Evolutionary conservation across 2,888 invertebrate species (phyloP), one percentile per base, ranked within the genome.

Genomic region (Epirrita christyi): DNA sequence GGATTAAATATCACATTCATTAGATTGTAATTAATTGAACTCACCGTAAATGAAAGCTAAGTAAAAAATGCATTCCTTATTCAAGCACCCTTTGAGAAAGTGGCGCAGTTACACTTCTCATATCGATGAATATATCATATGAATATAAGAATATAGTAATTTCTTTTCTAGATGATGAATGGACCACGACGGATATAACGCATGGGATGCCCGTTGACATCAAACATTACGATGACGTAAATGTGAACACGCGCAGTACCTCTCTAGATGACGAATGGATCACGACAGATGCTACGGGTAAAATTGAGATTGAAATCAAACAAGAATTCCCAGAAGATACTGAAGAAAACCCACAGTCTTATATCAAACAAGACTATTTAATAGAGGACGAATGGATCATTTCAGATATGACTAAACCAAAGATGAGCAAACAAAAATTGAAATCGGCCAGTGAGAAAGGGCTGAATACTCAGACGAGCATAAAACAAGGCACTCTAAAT

Each of bases 111-210:
- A n/a, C n/a, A n/a, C n/a, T 14, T 14, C 7, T 40, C 40, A 14
- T 9, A 14, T n/a, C n/a, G n/a, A n/a, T 8, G 40, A 14, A 40
- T 32, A 8, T 32, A 8, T 38, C n/a, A 3, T 27, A 43, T 43
- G 27, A 48, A 37, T 47, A 36, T 54, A 54, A 54, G 54, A 47
- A 47, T 14, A 51, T 32, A 29, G 36, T 6, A 37, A 51, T 57
- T 57, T 57, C 13, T 57, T 57, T 57, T 57, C 57, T 57, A 57
- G 52, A 41, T 57, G 45, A 55, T 46, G 48, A 49, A 45, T 58
- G 58, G 58, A 53, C 37, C 21, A 45, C 48, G 11, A 49, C 45
- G 40, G 41, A 53, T 29, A 11, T 11, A n/a, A 15, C 7, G 15
- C 11, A 48, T 37, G 32, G 11, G 21, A 21, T 41, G 8, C 21